Base-by-base conservation (phyloP, 1,140 invertebrate genomes). In the Penaeus japonicus region DNA sequence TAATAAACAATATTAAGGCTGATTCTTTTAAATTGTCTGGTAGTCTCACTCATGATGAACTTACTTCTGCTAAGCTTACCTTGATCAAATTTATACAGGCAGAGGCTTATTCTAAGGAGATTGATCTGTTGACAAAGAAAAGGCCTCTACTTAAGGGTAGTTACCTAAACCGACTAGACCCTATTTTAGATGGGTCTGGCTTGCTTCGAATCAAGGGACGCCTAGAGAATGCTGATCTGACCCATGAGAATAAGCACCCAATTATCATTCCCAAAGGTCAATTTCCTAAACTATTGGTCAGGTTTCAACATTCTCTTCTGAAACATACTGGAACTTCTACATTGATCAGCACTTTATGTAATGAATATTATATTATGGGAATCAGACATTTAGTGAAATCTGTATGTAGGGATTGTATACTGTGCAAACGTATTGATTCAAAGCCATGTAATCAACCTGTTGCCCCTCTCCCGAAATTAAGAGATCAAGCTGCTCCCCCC, bases 241-340 rank as follows among this genome's bases (percentile, higher is more conserved):
- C 35, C 57, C 77, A 75, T 84, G 87, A 85, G 1, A 73, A 4
- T 27, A 85, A 89, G 54, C 81, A 89, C 35, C 81, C 87, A 12
- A 85, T 73, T 22, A 73, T 89, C 22, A 39, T 85, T 32, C 87
- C 87, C 54, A 73, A 75, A 53, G 22, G 81, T 53, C 57, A 55
- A 17, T 0, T 89, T 55, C 55, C 53, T 10, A 62, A 77, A 18
- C 22, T 89, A 17, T 47, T 89, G 1, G 30, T 85, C 55, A 12
- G 81, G 12, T 77, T 62, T 35, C 82, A 89, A 53, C 87, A 89
- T 62, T n/a, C 17, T 4, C 32, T 85, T 39, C 30, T 77, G 30
- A 85, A 70, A 30, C 62, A 89, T 85, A 62, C 65, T 18, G 82
- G 87, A 55, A 65, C 53, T 22, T 73, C 39, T 73, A 53, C 87